Evolutionary conservation across 2,888 invertebrate species (phyloP), one percentile per base, ranked within the genome.

Genomic region (Melolontha melolontha): DNA sequence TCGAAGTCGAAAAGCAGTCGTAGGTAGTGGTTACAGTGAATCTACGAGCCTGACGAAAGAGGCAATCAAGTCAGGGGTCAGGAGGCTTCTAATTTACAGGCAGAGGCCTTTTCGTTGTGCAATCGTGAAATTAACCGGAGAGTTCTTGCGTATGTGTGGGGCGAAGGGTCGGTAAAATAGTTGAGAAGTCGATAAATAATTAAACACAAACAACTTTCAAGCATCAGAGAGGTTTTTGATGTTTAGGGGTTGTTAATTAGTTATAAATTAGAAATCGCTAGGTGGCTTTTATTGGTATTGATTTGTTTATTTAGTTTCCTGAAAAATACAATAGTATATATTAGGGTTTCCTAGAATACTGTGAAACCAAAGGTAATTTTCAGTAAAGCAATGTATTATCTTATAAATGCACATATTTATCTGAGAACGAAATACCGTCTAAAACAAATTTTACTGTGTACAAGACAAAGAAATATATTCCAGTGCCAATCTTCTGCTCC

Each of bases 111-210:
- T 62, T 47, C 54, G 14, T 34, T 39, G 59, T 62, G 59, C 47
- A 62, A 47, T 62, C 59, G 59, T 39, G 59, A 62, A 62, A 62
- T 62, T 62, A 62, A 62, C 47, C 34, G 34, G 59, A 34, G 59
- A 62, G 47, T 47, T 47, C 34, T 47, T 47, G 59, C 17, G 47
- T 42, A 42, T 16, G 47, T 10, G 34, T 8, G 34, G 34, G 10
- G 34, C 8, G 34, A 6, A 10, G 34, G 34, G 10, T 49, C 34
- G 47, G 59, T 10, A 16, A 62, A 62, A 62, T 62, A 62, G 59
- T 62, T 62, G 59, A 47, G 34, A 62, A 62, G 59, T 49, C 59
- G 47, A 62, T 62, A 62, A 62, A 62, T 62, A 62, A 62, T 62
- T 62, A 62, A 62, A 62, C 59, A 16, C 16, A 47, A 49, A 62